Base-by-base conservation (phyloP, 1,140 invertebrate genomes). In the Diorhabda sublineata region DNA sequence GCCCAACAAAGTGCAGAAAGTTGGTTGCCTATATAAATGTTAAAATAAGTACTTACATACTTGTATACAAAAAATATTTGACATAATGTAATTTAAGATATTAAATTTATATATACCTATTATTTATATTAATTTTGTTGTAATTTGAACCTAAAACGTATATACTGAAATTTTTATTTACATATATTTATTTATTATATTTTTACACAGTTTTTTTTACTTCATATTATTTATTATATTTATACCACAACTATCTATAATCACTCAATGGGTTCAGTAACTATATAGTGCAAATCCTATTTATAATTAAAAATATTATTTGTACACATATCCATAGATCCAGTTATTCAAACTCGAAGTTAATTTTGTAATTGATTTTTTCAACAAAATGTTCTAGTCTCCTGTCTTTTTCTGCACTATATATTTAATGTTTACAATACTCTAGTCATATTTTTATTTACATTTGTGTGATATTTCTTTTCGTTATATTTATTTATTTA, bases 361-460 rank as follows among this genome's bases (percentile, higher is more conserved):
- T 42, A 26, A 63, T 42, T 63, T 41, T 63, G 61, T 44, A 63
- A 63, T 63, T 63, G 7, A 42, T 63, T 44, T 7, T 11, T 63
- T 45, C 26, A 26, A 26, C 26, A 26, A 26, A 26, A 26, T 26
- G 26, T 26, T 26, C 26, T 1, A 26, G 26, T 26, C 26, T 26
- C 26, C 26, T 1, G 26, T 26, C 1, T 26, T 26, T 26, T 1
- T 26, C 26, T 26, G 26, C 26, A 26, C 26, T 26, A 26, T 26
- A 26, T 26, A 26, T 5, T 5, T 52, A 60, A 41, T 60, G 26
- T 52, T 42, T 5, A 44, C 43, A 45, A 45, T 63, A 63, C 9
- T 63, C 61, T 63, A 63, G 61, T 63, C 44, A 9, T 42, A 63
- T 8, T 63, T 44, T 44, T 63, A 6, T 63, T 7, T 63, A 42